These are phyloP conservation scores for Bombycilla garrulus DNA, from an alignment of 2,113 vertebrate species.

Conservation along the genomic window DNA sequence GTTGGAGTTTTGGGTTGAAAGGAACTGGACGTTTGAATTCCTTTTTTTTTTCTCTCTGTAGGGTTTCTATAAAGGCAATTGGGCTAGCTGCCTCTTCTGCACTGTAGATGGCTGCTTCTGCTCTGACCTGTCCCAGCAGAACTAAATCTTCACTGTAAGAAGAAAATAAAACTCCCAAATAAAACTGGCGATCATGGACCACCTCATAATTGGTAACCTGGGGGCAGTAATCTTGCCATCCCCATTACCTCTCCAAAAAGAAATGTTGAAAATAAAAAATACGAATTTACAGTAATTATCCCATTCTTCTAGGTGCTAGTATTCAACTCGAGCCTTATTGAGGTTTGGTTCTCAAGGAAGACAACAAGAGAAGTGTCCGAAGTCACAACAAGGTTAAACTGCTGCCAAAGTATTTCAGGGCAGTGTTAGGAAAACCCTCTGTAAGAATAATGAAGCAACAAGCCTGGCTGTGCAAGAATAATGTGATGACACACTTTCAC, in stretches of 20 bases:
- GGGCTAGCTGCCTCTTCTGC: background rate
- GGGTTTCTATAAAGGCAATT: background rate
- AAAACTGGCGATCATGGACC: background rate
- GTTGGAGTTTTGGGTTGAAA: background rate
- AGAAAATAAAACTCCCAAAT: background rate
- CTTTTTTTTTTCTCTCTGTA: background rate
- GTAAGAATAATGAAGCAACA: background rate
- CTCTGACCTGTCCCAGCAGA: background rate
- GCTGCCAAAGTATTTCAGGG: background rate
- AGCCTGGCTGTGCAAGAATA: background rate
- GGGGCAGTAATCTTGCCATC: background rate
- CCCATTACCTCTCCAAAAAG: rapidly evolving
- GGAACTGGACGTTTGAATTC: background rate
- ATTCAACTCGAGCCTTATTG: background rate
- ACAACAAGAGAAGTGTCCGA: background rate
- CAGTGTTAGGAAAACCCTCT: background rate
- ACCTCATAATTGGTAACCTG: background rate
- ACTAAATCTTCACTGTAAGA: background rate
- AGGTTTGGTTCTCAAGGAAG: background rate
- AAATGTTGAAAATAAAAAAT: background rate
- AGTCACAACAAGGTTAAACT: background rate
- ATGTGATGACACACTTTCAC: background rate
- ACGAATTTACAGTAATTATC: background rate
- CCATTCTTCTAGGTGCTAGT: background rate
- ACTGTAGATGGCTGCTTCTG: background rate